Evolutionary conservation across 2,113 vertebrate species (phyloP).

Genomic region (Salminus brasiliensis): DNA sequence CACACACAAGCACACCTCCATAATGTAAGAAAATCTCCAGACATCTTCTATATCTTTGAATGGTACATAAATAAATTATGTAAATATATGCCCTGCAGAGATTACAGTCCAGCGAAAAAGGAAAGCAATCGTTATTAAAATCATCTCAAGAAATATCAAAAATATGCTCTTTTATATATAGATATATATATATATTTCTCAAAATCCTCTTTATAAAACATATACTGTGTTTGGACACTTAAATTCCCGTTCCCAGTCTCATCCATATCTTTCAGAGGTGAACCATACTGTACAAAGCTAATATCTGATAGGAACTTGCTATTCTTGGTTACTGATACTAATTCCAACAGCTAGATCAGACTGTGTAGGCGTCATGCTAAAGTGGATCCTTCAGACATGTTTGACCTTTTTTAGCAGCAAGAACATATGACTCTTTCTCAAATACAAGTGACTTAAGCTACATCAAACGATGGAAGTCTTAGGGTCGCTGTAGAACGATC

Average conservation of each 20-base stretch:
- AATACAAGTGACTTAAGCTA: neutral
- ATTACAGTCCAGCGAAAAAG: conserved; percentile 54
- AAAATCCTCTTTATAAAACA: conserved; percentile 79
- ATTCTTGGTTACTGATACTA: neutral
- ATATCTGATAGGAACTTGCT: neutral
- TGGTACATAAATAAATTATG: conserved; percentile 66
- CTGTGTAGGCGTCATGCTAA: neutral
- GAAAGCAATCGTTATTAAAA: conserved; percentile 60
- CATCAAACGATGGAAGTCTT: neutral
- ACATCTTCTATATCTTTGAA: conserved; percentile 39
- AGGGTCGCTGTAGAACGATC: neutral
- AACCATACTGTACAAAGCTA: conserved; percentile 10
- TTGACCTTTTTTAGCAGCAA: conserved; percentile 10
- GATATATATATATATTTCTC: conserved; percentile 38
- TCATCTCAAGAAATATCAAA: conserved; percentile 76
- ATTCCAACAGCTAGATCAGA: neutral
- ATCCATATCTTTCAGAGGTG: conserved; percentile 38
- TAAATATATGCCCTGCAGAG: conserved; percentile 57
- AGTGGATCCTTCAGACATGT: neutral
- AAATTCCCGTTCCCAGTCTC: conserved; percentile 61
- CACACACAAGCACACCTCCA: neutral
- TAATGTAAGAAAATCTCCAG: conserved; percentile 19
- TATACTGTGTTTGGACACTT: conserved; percentile 68
- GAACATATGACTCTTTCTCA: neutral
- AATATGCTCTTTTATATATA: conserved; percentile 73